phyloP scores from a whole-genome alignment of 2,797 vertebrate species.

The Oceanodroma leucorhoa region DNA sequence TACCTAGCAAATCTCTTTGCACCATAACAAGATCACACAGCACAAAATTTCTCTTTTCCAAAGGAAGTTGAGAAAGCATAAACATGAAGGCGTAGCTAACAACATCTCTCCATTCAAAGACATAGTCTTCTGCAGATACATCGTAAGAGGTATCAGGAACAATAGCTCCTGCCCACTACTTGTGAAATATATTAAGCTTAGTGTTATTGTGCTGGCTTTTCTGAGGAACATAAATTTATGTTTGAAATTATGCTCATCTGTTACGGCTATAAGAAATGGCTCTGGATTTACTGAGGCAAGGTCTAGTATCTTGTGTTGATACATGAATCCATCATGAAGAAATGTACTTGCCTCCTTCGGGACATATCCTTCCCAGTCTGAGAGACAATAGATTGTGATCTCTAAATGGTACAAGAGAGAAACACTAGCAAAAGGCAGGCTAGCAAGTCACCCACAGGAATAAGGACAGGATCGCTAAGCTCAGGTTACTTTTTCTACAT shows the following conservation, averaged over 20 bases:
- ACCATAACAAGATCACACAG: not conserved
- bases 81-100: not conserved
- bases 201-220: not conserved
- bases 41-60: not conserved
- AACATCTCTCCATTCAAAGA: not conserved
- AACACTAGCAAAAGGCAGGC: not conserved
- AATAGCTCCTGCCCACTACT: not conserved
- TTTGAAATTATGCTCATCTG: not conserved
- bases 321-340: not conserved
- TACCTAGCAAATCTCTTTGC: not conserved
- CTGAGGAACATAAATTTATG: not conserved
- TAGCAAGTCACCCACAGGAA: not conserved
- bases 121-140: not conserved
- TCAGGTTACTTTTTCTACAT: not conserved
- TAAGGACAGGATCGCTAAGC: not conserved
- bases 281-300: not conserved
- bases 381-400: fast-evolving
- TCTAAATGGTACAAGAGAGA: not conserved
- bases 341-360: not conserved
- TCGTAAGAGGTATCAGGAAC: fast-evolving
- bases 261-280: not conserved
- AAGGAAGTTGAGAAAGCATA: not conserved
- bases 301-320: not conserved
- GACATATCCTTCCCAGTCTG: not conserved
- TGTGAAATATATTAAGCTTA: not conserved